These are phyloP conservation scores for Anabas testudineus DNA, from an alignment of 2,797 vertebrate genomes.

Conservation along the genomic window DNA sequence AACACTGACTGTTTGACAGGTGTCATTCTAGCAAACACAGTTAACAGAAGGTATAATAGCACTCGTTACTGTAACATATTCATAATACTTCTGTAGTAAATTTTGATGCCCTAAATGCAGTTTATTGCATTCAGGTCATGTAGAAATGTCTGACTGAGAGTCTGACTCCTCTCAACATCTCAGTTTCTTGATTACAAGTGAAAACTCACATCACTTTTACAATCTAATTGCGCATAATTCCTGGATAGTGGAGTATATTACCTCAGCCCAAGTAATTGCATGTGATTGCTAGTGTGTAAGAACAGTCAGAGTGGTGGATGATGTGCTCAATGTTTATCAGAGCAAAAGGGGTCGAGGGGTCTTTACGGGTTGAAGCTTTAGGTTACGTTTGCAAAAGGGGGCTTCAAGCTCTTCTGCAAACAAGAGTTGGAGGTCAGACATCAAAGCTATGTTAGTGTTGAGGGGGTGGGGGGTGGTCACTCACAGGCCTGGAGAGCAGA, in stretches of 20 bases:
- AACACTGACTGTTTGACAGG: not conserved
- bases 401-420: conserved; percentile 78
- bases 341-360: conserved; percentile 57
- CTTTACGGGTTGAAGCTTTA: conserved; percentile 72
- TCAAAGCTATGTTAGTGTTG: conserved; percentile 44
- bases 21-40: not conserved
- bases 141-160: not conserved
- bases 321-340: conserved; percentile 60
- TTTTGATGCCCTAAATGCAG: no score
- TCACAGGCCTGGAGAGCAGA: conserved; percentile 56
- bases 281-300: conserved; percentile 50
- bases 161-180: conserved; percentile 5
- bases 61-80: no score
- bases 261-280: conserved; percentile 61
- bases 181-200: conserved; percentile 5
- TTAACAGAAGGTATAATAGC: not conserved
- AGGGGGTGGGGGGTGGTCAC: conserved; percentile 36
- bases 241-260: conserved; percentile 62
- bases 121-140: not conserved
- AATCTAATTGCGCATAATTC: conserved; percentile 65
- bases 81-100: no score
- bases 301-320: conserved; percentile 42
- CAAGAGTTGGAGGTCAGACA: conserved; percentile 76
- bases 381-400: conserved; percentile 76
- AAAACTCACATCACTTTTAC: conserved; percentile 61